phyloP scores from a whole-genome alignment of 2,888 invertebrate genomes.

The Microctonus brassicae region DNA sequence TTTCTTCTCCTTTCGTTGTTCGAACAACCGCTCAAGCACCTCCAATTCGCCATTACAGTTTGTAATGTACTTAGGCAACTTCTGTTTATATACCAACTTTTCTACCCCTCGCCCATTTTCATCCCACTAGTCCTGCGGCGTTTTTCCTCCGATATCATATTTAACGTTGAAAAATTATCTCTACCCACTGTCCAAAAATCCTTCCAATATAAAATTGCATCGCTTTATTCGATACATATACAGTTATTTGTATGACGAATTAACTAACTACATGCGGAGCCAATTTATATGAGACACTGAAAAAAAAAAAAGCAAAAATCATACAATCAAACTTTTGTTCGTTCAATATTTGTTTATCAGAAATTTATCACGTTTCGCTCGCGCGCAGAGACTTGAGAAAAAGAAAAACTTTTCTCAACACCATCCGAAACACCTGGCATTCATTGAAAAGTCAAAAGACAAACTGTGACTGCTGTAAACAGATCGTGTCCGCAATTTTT shows the following conservation, averaged over 20 bases:
- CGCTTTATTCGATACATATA: slow-evolving; percentile 7
- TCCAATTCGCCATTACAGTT: slow-evolving; percentile 68
- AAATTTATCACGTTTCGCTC: slow-evolving; percentile 23
- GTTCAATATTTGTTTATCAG: slow-evolving; percentile 35
- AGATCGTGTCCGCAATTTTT: slow-evolving; percentile 47
- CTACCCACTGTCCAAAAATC: slow-evolving; percentile 43
- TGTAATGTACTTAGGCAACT: slow-evolving; percentile 69
- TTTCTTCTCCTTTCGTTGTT: slow-evolving; percentile 44
- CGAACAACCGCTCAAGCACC: slow-evolving; percentile 56
- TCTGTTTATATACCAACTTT: slow-evolving; percentile 69
- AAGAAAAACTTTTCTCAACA: slow-evolving; percentile 22
- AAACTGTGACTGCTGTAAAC: slow-evolving; percentile 45
- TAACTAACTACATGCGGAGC: neutral
- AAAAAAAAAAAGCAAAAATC: neutral
- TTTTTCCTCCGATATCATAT: slow-evolving; percentile 65
- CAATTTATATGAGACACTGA: neutral
- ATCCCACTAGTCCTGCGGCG: slow-evolving; percentile 58
- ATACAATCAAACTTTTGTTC: slow-evolving; percentile 8
- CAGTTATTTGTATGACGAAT: neutral
- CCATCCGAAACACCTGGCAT: slow-evolving; percentile 45
- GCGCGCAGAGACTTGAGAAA: slow-evolving; percentile 1
- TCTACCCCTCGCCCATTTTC: slow-evolving; percentile 54
- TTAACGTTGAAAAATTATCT: slow-evolving; percentile 67
- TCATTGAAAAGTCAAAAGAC: slow-evolving; percentile 46
- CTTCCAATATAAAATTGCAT: neutral